Conservation (phyloP, 2,113 vertebrate species). For the Thryonomys swinderianus region DNA sequence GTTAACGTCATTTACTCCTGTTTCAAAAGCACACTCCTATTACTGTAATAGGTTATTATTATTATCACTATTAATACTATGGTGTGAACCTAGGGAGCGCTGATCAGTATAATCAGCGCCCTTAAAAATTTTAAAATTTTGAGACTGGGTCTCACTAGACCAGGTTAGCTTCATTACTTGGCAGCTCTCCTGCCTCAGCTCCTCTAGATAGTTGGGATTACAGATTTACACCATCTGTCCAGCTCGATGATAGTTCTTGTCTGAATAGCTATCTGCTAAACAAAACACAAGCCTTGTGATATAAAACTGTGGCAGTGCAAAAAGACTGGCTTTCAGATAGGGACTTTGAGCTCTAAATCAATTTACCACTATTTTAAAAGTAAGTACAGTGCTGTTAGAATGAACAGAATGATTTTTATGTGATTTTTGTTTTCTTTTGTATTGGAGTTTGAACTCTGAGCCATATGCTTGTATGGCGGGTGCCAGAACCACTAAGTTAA, state of each 20-base stretch:
- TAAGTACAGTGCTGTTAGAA: not conserved
- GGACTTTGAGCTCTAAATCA: slow-evolving; percentile 44
- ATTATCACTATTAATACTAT: not conserved
- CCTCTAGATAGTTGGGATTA: not conserved
- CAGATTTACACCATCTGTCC: not conserved
- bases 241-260: not conserved
- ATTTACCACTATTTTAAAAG: slow-evolving; percentile 4
- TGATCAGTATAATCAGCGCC: too few species aligned
- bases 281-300: not conserved
- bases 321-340: slow-evolving; percentile 38
- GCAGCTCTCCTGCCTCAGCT: not conserved
- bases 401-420: not conserved
- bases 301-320: not conserved
- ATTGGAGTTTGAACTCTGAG: too few species aligned
- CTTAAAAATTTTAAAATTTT: not conserved
- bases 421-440: not conserved
- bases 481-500: too few species aligned
- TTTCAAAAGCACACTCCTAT: not conserved
- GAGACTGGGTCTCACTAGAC: not conserved
- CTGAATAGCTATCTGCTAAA: not conserved
- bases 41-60: not conserved
- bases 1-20: not conserved
- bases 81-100: not conserved
- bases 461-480: too few species aligned
- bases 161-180: not conserved